Conservation (phyloP, 2,113 vertebrate species). For the Pterocles gutturalis region DNA sequence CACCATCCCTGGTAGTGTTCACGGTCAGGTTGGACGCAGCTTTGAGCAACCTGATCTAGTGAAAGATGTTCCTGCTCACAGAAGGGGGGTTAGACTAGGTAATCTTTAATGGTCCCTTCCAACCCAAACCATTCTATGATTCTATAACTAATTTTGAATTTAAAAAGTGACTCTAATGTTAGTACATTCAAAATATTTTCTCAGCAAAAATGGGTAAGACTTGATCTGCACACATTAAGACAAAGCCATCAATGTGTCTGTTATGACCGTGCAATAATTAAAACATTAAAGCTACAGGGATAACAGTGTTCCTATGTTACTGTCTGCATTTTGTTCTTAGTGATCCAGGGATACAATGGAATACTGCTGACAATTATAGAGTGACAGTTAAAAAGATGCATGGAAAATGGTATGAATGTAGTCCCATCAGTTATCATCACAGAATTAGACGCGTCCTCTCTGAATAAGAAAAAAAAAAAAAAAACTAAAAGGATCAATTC, state of each 20-base stretch:
- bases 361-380: background rate
- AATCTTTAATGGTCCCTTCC: background rate
- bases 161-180: background rate
- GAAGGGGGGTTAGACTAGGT: fast-evolving
- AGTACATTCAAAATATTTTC: background rate
- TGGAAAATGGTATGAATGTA: background rate
- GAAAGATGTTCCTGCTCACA: background rate
- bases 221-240: background rate
- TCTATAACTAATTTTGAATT: background rate
- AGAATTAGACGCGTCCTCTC: background rate
- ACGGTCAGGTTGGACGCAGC: background rate
- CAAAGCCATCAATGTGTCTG: background rate
- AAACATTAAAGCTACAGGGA: background rate
- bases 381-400: background rate
- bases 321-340: background rate
- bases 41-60: background rate
- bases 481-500: background rate
- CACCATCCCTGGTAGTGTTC: fast-evolving
- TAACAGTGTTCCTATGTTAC: background rate
- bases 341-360: background rate
- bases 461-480: background rate
- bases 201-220: background rate
- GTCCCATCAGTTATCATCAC: background rate
- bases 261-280: background rate
- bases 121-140: background rate